These are phyloP conservation scores for Craterocephalus amniculus DNA, from an alignment of 2,797 vertebrate species.

Conservation along the genomic window DNA sequence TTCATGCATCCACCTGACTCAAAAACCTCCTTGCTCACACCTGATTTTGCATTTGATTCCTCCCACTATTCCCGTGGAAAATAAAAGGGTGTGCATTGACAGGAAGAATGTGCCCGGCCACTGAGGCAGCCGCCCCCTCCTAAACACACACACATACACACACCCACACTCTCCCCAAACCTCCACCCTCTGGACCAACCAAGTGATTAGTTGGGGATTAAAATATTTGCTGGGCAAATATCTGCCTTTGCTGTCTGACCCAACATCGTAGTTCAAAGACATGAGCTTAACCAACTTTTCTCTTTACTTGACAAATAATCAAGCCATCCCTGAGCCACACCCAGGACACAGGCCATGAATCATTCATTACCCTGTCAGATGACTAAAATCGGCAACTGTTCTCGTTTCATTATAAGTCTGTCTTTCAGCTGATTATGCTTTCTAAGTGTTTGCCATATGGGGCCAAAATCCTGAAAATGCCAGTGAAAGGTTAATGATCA, in stretches of 20 bases:
- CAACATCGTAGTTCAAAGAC: constrained; percentile 84
- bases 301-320: constrained; percentile 77
- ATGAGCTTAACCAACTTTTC: constrained; percentile 78
- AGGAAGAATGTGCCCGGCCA: constrained; percentile 83
- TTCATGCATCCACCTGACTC: constrained; percentile 48
- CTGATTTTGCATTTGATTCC: constrained; percentile 72
- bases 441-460: background rate
- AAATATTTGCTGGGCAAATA: constrained; percentile 99
- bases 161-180: constrained; percentile 28
- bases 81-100: constrained; percentile 73
- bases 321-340: constrained; percentile 68
- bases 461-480: constrained; percentile 29
- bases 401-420: constrained; percentile 7
- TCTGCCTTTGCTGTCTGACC: constrained; percentile 90
- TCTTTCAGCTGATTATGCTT: constrained; percentile 29
- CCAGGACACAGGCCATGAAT: constrained; percentile 56
- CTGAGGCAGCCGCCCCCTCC: constrained; percentile 53
- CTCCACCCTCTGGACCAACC: constrained; percentile 87
- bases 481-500: constrained; percentile 29
- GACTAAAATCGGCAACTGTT: constrained; percentile 7
- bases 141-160: constrained; percentile 15
- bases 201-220: constrained; percentile 99
- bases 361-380: constrained; percentile 26
- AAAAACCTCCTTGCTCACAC: constrained; percentile 48
- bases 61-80: constrained; percentile 79